Evolutionary conservation across 2,888 invertebrate species (phyloP), one percentile per base, ranked within the genome.

Genomic region (Prosopocoilus inquinatus): DNA sequence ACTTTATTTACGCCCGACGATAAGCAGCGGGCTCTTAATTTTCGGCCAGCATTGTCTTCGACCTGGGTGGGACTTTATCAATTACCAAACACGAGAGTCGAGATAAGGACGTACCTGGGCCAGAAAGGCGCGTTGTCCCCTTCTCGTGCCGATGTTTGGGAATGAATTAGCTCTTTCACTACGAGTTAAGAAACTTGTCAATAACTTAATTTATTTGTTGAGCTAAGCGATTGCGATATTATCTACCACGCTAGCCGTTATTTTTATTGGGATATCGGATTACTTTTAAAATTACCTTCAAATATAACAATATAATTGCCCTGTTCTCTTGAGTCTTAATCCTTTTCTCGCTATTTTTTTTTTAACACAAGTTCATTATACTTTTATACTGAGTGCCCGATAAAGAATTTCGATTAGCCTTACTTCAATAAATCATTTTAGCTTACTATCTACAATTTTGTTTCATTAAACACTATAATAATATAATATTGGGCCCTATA

Each of bases 21-120:
- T 47, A 47, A 47, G 47, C 12, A 33, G 34, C 7, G 46, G 32
- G 41, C 12, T 46, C 48, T 54, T 54, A 54, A 54, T 54, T 54
- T 50, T 33, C 35, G 36, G 33, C 34, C 45, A 49, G 41, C 47
- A 50, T 41, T 28, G 20, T 28, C 20, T 56, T 62, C 65, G 55
- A 61, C 65, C 52, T 65, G 65, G 65, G 65, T 65, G 65, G 65
- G 64, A 59, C 61, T 62, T 65, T 65, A 65, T 65, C 65, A 65
- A 65, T 65, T 63, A 65, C 65, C 63, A 63, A 65, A 64, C 62
- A 59, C 59, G 53, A 51, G 53, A 59, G 65, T 60, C 59, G 59
- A 61, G 60, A 62, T 57, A 60, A 58, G 47, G 61, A 60, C 33
- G 53, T 62, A 62, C 63, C 63, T 62, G 20, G 20, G 7, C 20